Evolutionary conservation across 2,888 invertebrate genomes (phyloP), one percentile per base, ranked within the genome.

Genomic region (Eupithecia exiguata): DNA sequence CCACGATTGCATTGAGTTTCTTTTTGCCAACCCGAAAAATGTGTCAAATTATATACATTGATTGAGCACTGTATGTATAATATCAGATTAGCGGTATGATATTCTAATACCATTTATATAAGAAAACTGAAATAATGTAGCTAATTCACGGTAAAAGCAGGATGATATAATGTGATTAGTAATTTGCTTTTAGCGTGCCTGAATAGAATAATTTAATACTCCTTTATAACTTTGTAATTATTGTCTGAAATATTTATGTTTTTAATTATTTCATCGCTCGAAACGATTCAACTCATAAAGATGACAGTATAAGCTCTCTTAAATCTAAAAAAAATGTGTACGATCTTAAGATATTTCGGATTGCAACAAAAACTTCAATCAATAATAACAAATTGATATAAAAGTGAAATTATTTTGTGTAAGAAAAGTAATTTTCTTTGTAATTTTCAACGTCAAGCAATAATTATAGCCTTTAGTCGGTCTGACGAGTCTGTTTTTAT

Each of bases 391-490:
- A 68, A 68, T 66, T 61, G 35, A 58, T 66, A 53, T 38, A 38
- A 65, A 67, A 67, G 75, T 76, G 68, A 74, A 72, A 75, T 77
- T 77, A 79, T 80, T 77, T 79, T 78, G 77, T 77, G 80, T 79
- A 80, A 77, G 78, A 76, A 76, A 74, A 79, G 70, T 69, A 73
- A 73, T 74, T 77, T 74, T 75, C 77, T 81, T 79, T 78, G 83
- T 83, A 80, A 86, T 75, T 75, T 83, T 79, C 72, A 87, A 88
- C 83, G 81, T 84, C 77, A 79, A 92, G 92, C 92, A 93, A 92
- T 93, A 92, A 89, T 89, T 88, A 30, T 30, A 86, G 91, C 91
- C 90, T 91, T 90, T 75, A 82, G 89, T 89, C 90, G 91, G 91
- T 89, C 92, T 89, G 90, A 74, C 69, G 76, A 43, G 78, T 82